Percentiles rank a stretch among this genome's conserved stretches.
These are phyloP conservation scores for Xanthia icteritia DNA, from an alignment of 2,888 invertebrate species.

Conservation along the genomic window DNA sequence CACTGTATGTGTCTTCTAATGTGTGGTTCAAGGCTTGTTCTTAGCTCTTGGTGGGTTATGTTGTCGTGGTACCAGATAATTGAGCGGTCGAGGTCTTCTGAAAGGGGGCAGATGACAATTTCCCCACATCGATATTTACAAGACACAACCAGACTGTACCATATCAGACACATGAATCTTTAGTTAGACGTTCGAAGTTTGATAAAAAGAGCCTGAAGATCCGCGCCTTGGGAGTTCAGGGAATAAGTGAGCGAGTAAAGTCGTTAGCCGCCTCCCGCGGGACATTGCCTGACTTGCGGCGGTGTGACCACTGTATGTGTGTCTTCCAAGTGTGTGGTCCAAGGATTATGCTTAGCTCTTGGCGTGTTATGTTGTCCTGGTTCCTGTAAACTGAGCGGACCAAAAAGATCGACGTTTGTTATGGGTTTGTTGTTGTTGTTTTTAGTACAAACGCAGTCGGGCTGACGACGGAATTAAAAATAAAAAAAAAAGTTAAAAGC, in stretches of 20 bases:
- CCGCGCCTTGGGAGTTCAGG: constrained; percentile 41
- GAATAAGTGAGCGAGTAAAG: constrained; percentile 53
- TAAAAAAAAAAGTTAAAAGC: too few relatives aligned
- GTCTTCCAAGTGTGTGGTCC: constrained; percentile 25
- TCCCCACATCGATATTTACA: constrained; percentile 6
- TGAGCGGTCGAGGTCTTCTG: too few relatives aligned
- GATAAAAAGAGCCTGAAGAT: constrained; percentile 45
- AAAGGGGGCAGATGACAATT: too few relatives aligned
- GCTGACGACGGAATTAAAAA: too few relatives aligned
- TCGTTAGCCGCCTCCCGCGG: constrained; percentile 50
- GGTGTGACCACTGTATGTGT: constrained; percentile 36
- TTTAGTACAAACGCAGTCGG: too few relatives aligned
- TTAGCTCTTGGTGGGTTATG: constrained; percentile 20
- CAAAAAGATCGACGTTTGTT: background rate
- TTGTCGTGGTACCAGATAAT: constrained; percentile 17
- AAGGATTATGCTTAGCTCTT: constrained; percentile 7
- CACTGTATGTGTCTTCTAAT: constrained; percentile 26
- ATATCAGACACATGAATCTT: constrained; percentile 61
- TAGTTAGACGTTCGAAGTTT: constrained; percentile 46
- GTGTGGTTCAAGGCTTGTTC: constrained; percentile 28
- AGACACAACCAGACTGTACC: constrained; percentile 7
- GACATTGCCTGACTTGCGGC: constrained; percentile 41
- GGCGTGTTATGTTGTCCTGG: constrained; percentile 33
- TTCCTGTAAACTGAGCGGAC: background rate
- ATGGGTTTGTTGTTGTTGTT: too few relatives aligned